Percentiles rank a stretch among this genome's conserved stretches.
These are phyloP conservation scores for Olivierus martensii DNA, from an alignment of 1,140 invertebrate genomes.

Conservation along the genomic window DNA sequence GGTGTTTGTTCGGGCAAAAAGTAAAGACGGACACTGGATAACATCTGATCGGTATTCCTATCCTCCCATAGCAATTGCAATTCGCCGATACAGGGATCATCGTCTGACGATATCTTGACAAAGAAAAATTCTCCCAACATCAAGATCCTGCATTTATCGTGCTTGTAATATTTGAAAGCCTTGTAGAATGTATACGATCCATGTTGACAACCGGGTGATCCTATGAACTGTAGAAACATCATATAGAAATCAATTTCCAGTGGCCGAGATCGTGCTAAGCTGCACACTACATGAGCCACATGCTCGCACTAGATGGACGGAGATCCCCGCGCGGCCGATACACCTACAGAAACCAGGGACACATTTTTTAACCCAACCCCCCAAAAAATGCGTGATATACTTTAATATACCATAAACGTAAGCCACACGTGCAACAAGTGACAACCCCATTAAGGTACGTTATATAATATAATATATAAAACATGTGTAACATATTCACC, in stretches of 20 bases:
- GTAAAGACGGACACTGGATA: conserved; percentile 69
- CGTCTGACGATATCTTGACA: conserved; percentile 64
- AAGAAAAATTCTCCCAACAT: conserved; percentile 82
- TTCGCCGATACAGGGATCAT: conserved; percentile 73
- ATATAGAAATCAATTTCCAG: conserved; percentile 1
- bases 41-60: conserved; percentile 57
- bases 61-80: conserved; percentile 81
- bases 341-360: too few relatives aligned
- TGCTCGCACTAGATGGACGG: background rate
- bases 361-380: too few relatives aligned
- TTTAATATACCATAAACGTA: too few relatives aligned
- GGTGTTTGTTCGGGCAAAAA: conserved; percentile 88
- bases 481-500: too few relatives aligned
- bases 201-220: conserved; percentile 67
- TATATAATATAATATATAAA: too few relatives aligned
- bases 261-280: background rate
- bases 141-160: conserved; percentile 51
- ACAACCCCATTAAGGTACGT: too few relatives aligned
- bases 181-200: conserved; percentile 86
- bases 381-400: too few relatives aligned
- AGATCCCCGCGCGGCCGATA: too few relatives aligned
- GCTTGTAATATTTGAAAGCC: conserved; percentile 47
- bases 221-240: conserved; percentile 41
- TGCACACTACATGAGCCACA: background rate
- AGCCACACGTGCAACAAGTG: too few relatives aligned